Evolutionary conservation across 2,888 invertebrate species (phyloP).

Genomic region (Nephrotoma appendiculata): DNA sequence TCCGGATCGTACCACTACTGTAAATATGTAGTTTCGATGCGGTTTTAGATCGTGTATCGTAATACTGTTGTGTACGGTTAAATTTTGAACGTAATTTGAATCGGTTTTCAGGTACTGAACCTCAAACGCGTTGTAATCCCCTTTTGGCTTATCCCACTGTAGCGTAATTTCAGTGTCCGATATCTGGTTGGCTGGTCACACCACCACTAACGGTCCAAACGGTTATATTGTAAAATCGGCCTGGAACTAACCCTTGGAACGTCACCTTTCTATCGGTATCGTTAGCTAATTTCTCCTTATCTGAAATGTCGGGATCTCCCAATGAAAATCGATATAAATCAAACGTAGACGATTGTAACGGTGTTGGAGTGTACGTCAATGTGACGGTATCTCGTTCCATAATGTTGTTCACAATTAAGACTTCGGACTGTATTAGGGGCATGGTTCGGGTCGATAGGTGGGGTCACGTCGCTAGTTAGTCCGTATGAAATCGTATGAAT

Average conservation of each 20-base stretch:
- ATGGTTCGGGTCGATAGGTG: slow-evolving; percentile 63
- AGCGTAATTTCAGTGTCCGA: slow-evolving; percentile 67
- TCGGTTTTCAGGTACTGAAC: slow-evolving; percentile 68
- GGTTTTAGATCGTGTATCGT: slow-evolving; percentile 61
- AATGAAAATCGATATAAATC: slow-evolving; percentile 75
- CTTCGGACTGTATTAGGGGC: slow-evolving; percentile 82
- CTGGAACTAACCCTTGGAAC: slow-evolving; percentile 57
- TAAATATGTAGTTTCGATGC: slow-evolving; percentile 78
- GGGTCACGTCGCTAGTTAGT: slow-evolving; percentile 60
- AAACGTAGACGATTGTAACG: slow-evolving; percentile 63
- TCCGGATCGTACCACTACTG: slow-evolving; percentile 70
- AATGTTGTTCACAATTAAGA: slow-evolving; percentile 73
- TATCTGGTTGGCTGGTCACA: slow-evolving; percentile 68
- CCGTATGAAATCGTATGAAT: slow-evolving; percentile 67
- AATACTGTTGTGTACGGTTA: slow-evolving; percentile 52
- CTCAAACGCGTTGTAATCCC: slow-evolving; percentile 78
- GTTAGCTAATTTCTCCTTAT: slow-evolving; percentile 58
- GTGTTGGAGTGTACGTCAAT: slow-evolving; percentile 64
- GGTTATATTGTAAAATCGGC: slow-evolving; percentile 79
- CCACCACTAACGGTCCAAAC: slow-evolving; percentile 82
- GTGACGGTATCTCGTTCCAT: slow-evolving; percentile 59
- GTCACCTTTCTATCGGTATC: slow-evolving; percentile 64
- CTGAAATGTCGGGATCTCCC: slow-evolving; percentile 52
- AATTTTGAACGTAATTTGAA: slow-evolving; percentile 52
- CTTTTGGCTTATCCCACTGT: slow-evolving; percentile 67